Evolutionary conservation across 30 jellyfish, hydroid and myxozoan species (phyloP).

Genomic region (Hydractinia symbiolongicarpus): DNA sequence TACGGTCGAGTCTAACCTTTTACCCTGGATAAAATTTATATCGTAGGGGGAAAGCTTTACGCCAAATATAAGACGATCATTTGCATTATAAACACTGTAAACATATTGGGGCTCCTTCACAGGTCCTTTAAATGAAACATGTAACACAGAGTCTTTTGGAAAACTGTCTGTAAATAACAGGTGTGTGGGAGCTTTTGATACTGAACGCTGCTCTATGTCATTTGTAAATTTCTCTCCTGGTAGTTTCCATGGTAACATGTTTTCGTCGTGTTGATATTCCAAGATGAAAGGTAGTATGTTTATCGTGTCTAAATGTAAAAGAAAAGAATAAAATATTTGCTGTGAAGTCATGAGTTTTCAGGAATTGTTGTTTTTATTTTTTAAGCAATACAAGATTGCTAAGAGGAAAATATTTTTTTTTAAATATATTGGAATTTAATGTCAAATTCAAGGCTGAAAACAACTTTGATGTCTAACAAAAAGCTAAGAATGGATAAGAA

Average conservation of each 20-base stretch:
- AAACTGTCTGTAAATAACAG: slow-evolving; percentile 50
- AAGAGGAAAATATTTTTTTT: too few relatives aligned
- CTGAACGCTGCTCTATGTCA: slow-evolving; percentile 19
- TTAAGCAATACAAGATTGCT: too few relatives aligned
- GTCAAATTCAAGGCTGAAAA: too few relatives aligned
- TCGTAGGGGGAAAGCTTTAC: slow-evolving; percentile 54
- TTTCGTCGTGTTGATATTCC: neutral
- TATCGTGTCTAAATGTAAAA: slow-evolving; percentile 6
- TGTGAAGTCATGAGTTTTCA: too few relatives aligned
- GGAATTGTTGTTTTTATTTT: too few relatives aligned
- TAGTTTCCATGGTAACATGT: slow-evolving; percentile 16
- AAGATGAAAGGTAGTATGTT: neutral
- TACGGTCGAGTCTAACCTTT: slow-evolving; percentile 36
- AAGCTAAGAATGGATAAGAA: too few relatives aligned
- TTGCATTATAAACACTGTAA: slow-evolving; percentile 76
- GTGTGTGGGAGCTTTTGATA: slow-evolving; percentile 57
- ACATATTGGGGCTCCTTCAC: slow-evolving; percentile 40
- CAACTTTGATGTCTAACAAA: too few relatives aligned
- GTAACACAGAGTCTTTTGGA: slow-evolving; percentile 52
- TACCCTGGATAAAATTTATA: slow-evolving; percentile 44
- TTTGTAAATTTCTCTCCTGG: slow-evolving; percentile 7
- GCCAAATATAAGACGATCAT: slow-evolving; percentile 78
- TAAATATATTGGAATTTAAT: too few relatives aligned
- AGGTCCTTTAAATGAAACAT: slow-evolving; percentile 44
- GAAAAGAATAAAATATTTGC: too few relatives aligned